phyloP scores from a whole-genome alignment of 2,888 invertebrate species.

The Coremacera marginata region DNA sequence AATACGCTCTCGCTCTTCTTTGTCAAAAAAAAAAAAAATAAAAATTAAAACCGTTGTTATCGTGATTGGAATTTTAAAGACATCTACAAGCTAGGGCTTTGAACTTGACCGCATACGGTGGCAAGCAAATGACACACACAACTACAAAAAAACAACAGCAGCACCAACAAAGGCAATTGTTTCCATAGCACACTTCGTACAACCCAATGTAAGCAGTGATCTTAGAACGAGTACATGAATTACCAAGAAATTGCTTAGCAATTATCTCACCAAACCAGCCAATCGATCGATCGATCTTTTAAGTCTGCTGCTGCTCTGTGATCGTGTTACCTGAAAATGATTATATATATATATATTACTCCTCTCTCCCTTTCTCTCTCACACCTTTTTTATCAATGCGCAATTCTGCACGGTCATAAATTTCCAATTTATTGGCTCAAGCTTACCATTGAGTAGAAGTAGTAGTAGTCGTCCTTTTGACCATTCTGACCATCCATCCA shows the following conservation, averaged over 20 bases:
- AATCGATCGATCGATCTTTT: constrained; percentile 7
- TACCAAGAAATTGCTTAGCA: constrained; percentile 57
- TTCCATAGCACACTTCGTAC: constrained; percentile 7
- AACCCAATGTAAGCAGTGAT: constrained; percentile 44
- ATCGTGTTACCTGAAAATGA: constrained; percentile 53
- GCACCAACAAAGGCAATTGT: neutral
- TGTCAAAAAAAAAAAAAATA: no score
- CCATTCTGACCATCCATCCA: neutral
- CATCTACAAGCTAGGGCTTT: neutral
- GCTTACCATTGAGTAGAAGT: no score
- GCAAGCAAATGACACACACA: neutral
- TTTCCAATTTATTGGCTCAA: constrained; percentile 56
- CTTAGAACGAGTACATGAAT: constrained; percentile 21
- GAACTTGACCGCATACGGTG: constrained; percentile 13
- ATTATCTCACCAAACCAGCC: constrained; percentile 48
- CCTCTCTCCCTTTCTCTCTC: no score
- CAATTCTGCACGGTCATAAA: constrained; percentile 61
- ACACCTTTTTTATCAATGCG: constrained; percentile 46
- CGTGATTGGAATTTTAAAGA: neutral
- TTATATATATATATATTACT: constrained; percentile 40
- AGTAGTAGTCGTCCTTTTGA: neutral
- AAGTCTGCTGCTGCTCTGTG: constrained; percentile 17
- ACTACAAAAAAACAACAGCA: neutral
- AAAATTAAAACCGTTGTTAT: constrained; percentile 7
- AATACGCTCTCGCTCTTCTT: constrained; percentile 16